Conservation (phyloP, 2,797 vertebrate species). For the Poecilia gillii region DNA sequence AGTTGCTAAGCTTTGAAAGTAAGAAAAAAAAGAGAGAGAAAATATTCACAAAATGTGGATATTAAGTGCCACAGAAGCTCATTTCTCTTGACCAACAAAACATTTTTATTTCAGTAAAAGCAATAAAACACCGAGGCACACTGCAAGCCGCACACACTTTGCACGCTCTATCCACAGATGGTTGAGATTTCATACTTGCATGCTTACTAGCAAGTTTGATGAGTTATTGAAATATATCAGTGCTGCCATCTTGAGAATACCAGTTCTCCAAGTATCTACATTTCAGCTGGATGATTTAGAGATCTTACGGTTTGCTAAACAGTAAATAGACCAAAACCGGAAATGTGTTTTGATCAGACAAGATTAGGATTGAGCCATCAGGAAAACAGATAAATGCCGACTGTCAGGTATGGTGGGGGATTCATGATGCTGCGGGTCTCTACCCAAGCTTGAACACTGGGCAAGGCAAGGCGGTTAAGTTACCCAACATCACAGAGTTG, state of each 20-base stretch:
- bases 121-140: too few species aligned
- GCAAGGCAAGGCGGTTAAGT: background rate
- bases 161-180: background rate
- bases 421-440: background rate
- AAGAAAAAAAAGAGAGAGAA: background rate
- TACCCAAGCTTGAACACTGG: background rate
- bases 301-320: background rate
- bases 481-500: background rate
- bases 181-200: too few species aligned
- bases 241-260: too few species aligned
- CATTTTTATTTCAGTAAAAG: background rate
- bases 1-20: background rate
- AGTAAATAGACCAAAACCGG: background rate
- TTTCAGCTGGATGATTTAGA: background rate
- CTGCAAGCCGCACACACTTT: too few species aligned
- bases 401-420: background rate
- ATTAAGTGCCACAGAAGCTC: background rate
- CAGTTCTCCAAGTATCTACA: background rate
- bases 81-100: background rate
- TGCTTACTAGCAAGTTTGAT: too few species aligned
- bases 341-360: background rate
- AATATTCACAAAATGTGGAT: background rate
- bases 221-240: too few species aligned
- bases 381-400: background rate
- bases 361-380: background rate